A percentile compares a stretch with the other conserved stretches of the same genome.
phyloP scores from a whole-genome alignment of 2,113 vertebrate genomes.

The Calidris pygmaea region DNA sequence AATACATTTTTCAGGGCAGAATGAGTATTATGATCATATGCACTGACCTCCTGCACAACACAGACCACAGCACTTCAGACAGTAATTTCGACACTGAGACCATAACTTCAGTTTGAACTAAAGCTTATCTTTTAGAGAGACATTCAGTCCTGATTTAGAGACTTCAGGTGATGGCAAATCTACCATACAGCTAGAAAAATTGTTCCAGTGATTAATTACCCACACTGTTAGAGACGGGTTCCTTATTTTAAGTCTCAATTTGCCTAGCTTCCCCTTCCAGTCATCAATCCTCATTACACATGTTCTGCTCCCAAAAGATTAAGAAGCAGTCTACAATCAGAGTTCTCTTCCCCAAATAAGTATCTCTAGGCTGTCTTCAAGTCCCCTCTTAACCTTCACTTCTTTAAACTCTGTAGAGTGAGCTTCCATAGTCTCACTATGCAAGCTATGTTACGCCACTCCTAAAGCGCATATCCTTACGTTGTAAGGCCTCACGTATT shows the following conservation, averaged over 20 bases:
- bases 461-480: neutral
- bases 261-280: neutral
- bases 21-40: neutral
- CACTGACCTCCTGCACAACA: neutral
- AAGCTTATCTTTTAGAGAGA: neutral
- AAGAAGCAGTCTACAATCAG: neutral
- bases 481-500: neutral
- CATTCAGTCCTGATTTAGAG: constrained; percentile 26
- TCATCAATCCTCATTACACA: constrained; percentile 11
- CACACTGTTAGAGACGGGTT: neutral
- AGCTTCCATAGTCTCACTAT: neutral
- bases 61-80: neutral
- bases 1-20: constrained; percentile 3
- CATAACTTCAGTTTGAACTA: neutral
- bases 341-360: neutral
- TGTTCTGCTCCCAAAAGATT: neutral
- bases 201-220: constrained; percentile 25
- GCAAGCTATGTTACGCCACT: neutral
- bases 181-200: neutral
- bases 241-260: constrained; percentile 37
- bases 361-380: neutral
- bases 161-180: neutral
- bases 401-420: neutral
- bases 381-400: neutral
- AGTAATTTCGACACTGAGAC: neutral